These are phyloP conservation scores for Numenius phaeopus DNA, from an alignment of 2,797 vertebrate species.

Conservation along the genomic window DNA sequence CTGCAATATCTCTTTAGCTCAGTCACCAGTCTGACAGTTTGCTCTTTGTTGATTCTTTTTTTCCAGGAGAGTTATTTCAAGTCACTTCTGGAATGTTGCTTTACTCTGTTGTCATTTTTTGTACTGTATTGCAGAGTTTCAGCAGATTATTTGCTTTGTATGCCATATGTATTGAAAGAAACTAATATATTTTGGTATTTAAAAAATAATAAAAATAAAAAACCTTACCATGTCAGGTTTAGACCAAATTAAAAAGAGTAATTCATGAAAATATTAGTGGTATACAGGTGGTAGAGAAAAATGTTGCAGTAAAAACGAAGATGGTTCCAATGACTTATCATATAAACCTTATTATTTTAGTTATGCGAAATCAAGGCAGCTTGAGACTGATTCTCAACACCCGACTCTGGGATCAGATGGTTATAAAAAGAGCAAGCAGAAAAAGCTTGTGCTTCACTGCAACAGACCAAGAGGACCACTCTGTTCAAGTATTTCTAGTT, in stretches of 20 bases:
- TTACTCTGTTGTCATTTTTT: neutral
- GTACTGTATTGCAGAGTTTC: neutral
- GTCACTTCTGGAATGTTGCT: neutral
- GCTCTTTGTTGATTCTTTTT: neutral
- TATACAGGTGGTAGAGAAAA: neutral
- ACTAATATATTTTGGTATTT: neutral
- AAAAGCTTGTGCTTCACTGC: conserved; percentile 83
- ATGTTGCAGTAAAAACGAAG: neutral
- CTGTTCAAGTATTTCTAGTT: conserved; percentile 83
- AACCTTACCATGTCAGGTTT: neutral
- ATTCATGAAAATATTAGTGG: neutral
- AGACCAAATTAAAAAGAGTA: neutral
- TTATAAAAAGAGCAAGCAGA: conserved; percentile 78
- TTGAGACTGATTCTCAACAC: conserved; percentile 86
- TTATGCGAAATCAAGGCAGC: conserved; percentile 87
- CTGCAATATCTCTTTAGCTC: neutral
- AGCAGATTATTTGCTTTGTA: neutral
- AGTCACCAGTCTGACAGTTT: neutral
- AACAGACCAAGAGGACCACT: conserved; percentile 80
- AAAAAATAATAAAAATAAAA: neutral
- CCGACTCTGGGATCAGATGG: conserved; percentile 84
- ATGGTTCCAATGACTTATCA: neutral
- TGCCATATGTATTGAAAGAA: neutral
- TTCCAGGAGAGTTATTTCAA: neutral
- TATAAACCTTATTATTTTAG: conserved; percentile 66